Evolutionary conservation across 2,113 vertebrate species (phyloP), one percentile per base, ranked within the genome.

Genomic region (Recurvirostra avosetta): DNA sequence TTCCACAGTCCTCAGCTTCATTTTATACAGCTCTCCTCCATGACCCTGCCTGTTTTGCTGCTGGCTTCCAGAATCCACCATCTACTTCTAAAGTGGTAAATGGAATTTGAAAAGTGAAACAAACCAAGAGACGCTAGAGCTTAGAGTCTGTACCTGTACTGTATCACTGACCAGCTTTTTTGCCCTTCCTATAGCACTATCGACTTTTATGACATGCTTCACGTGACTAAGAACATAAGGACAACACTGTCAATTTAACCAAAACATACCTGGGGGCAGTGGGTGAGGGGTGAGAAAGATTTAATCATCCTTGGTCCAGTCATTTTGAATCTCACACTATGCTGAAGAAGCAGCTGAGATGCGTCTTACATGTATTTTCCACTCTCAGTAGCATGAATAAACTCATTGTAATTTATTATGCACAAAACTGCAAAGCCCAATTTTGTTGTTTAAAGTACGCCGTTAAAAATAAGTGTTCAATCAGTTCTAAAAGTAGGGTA

Each of bases 291-390:
- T 3, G 0, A 83, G 63, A 94, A 77, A 86, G 91, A 93, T 70
- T 81, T 27, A 90, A 95, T 96, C 76, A 93, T 90, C 34, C 72
- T 90, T 65, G 55, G 34, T 87, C 68, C 49, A 73, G 65, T 95
- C 75, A 96, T 97, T 97, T 80, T 95, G 92, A 94, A 96, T 95
- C 68, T 96, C 52, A 89, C 70, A 50, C 32, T 71, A 27, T 53
- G 76, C 73, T 89, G 90, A 95, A 95, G 26, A 71, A 76, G 79
- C 50, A 87, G 38, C 52, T 88, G 65, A 95, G 43, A 90, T 88
- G 29, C 38, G 85, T 74, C 65, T 87, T 65, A n/a, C 3, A 43
- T 5, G 18, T 38, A 30, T 82, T 95, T 95, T 95, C 79, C 61
- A 65, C 38, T 81, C 53, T 66, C 76, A 75, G 73, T 27, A 82